Conservation (phyloP, 2,888 invertebrate species). For the Plusia festucae region DNA sequence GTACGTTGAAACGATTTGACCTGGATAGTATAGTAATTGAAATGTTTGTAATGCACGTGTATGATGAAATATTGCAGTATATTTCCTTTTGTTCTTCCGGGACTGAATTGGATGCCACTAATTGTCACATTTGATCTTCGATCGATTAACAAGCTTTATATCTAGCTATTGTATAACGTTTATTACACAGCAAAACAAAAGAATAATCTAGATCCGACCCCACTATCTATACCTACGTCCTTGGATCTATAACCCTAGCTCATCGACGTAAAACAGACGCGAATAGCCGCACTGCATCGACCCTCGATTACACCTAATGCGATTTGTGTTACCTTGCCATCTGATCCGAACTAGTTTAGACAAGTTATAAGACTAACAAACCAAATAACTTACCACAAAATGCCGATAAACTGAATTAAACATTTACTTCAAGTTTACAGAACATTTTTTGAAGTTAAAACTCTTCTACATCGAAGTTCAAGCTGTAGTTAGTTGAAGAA, state of each 20-base stretch:
- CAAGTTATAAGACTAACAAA: constrained; percentile 59
- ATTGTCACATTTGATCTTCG: background rate
- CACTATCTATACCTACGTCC: constrained; percentile 23
- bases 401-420: constrained; percentile 33
- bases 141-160: background rate
- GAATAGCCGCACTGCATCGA: constrained; percentile 60
- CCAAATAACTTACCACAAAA: constrained; percentile 26
- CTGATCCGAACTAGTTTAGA: constrained; percentile 72
- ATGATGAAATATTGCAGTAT: background rate
- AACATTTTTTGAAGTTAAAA: constrained; percentile 14
- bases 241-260: constrained; percentile 42
- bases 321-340: constrained; percentile 77
- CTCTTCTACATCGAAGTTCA: constrained; percentile 23
- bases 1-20: constrained; percentile 28
- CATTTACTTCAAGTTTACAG: constrained; percentile 6
- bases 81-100: constrained; percentile 8
- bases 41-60: constrained; percentile 17
- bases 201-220: constrained; percentile 27
- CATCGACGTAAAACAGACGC: constrained; percentile 40
- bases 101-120: constrained; percentile 5
- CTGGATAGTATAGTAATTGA: constrained; percentile 28
- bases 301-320: constrained; percentile 79
- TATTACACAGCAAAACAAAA: background rate
- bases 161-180: constrained; percentile 11
- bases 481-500: constrained; percentile 36